Evolutionary conservation across 1,140 invertebrate genomes (phyloP).

Genomic region (Platyscapa corneri): DNA sequence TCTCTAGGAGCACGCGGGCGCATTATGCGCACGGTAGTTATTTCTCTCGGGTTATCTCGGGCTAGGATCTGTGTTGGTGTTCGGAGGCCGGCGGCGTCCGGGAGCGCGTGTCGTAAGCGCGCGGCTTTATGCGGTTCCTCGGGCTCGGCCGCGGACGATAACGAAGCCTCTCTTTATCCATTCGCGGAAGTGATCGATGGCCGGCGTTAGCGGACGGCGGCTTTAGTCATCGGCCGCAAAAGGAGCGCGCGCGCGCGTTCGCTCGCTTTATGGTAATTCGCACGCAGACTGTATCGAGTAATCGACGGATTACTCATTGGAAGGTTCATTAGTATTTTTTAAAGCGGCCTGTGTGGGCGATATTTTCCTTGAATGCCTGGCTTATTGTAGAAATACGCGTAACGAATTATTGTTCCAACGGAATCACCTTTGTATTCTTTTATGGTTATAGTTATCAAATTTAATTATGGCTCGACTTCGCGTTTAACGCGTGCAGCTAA

Average conservation of each 20-base stretch:
- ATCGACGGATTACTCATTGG: neutral
- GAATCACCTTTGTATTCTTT: neutral
- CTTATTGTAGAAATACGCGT: neutral
- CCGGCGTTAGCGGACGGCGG: neutral
- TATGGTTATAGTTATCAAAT: neutral
- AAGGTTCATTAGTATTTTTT: neutral
- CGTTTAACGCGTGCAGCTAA: neutral
- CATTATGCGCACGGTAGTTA: neutral
- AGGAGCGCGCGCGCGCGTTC: neutral
- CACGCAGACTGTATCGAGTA: neutral
- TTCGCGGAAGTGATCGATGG: slow-evolving; percentile 7
- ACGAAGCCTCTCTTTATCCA: neutral
- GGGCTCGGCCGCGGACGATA: neutral
- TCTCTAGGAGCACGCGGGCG: too few relatives aligned
- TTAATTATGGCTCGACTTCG: neutral
- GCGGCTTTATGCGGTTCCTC: too few relatives aligned
- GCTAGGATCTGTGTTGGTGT: slow-evolving; percentile 53
- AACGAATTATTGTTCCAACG: neutral
- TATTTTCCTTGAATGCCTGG: neutral
- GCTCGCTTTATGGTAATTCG: neutral
- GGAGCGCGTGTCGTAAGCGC: neutral
- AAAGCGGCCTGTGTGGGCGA: neutral
- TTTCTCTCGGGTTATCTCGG: slow-evolving; percentile 58
- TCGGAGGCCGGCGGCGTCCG: slow-evolving; percentile 23
- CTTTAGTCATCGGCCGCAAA: neutral